A percentile compares a stretch with the other conserved stretches of the same genome.
phyloP scores from a whole-genome alignment of 1,140 invertebrate species.

The Trichoplusia ni region DNA sequence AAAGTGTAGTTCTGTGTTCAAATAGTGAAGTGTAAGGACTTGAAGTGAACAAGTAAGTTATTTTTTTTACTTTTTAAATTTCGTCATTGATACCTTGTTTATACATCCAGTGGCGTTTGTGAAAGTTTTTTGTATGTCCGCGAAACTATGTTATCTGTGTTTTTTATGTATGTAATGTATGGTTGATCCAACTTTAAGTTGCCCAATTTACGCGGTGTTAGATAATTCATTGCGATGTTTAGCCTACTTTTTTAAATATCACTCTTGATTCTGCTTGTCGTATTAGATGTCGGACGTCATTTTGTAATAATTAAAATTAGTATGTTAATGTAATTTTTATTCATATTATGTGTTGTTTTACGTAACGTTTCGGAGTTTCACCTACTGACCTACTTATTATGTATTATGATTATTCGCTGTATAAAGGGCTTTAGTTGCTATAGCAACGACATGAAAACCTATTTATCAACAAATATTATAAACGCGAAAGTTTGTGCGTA shows the following conservation, averaged over 20 bases:
- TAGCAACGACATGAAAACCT: no score
- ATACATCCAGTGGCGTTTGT: neutral
- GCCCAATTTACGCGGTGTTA: constrained; percentile 25
- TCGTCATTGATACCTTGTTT: neutral
- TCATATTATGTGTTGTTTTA: neutral
- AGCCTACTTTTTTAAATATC: constrained; percentile 31
- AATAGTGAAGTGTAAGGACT: constrained; percentile 16
- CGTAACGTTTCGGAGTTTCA: no score
- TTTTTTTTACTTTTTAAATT: neutral
- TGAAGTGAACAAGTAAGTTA: constrained; percentile 1
- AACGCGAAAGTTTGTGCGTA: no score
- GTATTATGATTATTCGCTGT: no score
- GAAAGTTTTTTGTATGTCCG: neutral
- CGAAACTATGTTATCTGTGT: neutral
- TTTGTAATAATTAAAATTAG: constrained; percentile 25
- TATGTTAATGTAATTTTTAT: constrained; percentile 1
- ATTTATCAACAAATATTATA: no score
- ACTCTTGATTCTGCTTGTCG: neutral
- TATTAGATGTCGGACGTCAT: constrained; percentile 3
- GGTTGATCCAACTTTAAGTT: constrained; percentile 14
- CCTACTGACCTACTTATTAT: no score
- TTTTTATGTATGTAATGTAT: constrained; percentile 16
- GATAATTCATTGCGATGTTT: constrained; percentile 25
- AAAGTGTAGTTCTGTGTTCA: constrained; percentile 8
- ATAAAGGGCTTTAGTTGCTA: no score